Evolutionary conservation across 2,113 vertebrate genomes (phyloP).

Genomic region (Progne subis): DNA sequence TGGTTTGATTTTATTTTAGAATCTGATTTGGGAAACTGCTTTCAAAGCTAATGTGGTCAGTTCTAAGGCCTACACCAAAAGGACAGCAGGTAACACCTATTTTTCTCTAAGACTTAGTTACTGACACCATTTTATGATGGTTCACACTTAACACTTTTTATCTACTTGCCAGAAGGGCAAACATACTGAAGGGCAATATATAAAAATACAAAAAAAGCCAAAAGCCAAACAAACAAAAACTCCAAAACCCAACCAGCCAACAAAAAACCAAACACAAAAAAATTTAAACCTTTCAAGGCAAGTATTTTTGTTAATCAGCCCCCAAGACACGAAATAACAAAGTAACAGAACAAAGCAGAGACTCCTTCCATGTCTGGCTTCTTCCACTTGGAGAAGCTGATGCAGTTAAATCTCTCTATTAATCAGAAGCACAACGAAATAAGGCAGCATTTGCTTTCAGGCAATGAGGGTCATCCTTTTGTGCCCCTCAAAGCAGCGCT

Average conservation of each 20-base stretch:
- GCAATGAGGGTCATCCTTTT: not conserved
- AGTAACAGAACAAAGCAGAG: conserved; percentile 13
- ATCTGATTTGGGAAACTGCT: not conserved
- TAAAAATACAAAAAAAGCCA: not conserved
- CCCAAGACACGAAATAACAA: not conserved
- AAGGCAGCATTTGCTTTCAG: conserved; percentile 21
- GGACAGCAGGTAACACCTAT: not conserved
- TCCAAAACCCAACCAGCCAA: not conserved
- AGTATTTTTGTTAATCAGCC: not conserved
- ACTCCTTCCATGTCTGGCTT: not conserved
- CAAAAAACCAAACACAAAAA: not conserved
- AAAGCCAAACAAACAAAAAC: not conserved
- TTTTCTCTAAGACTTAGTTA: not conserved
- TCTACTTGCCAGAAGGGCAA: not conserved
- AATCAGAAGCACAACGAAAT: conserved; percentile 6
- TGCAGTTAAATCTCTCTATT: conserved; percentile 20
- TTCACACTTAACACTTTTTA: not conserved
- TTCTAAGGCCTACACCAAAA: not conserved
- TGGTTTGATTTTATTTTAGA: not conserved
- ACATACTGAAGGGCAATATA: not conserved
- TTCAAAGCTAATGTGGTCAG: not conserved
- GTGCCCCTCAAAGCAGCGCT: not conserved
- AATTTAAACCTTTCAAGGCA: not conserved
- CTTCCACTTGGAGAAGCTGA: conserved; percentile 39
- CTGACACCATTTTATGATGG: not conserved